Percentiles rank a stretch among this genome's conserved stretches.
These are phyloP conservation scores for Festucalex cinctus DNA, from an alignment of 2,113 vertebrate genomes.

Conservation along the genomic window DNA sequence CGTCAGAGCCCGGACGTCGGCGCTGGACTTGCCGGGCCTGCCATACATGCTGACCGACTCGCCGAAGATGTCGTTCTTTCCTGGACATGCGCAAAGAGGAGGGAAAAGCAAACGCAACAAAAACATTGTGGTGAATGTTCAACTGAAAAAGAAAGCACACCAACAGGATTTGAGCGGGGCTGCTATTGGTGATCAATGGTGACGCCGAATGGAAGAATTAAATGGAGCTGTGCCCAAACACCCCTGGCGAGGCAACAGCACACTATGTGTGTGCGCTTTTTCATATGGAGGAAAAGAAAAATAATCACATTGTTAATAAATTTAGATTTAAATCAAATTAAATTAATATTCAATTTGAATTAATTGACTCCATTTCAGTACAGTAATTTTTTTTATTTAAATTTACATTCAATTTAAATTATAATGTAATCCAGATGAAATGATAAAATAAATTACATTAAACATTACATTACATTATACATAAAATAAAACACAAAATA, in stretches of 20 bases:
- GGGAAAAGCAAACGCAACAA: neutral
- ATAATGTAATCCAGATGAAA: too few relatives aligned
- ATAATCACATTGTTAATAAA: too few relatives aligned
- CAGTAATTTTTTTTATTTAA: too few relatives aligned
- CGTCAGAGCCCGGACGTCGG: constrained; percentile 90
- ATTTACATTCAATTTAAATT: too few relatives aligned
- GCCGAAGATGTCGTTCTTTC: constrained; percentile 87
- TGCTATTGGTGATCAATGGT: constrained; percentile 60
- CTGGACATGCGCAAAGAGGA: constrained; percentile 12
- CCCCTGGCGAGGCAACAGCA: constrained; percentile 40
- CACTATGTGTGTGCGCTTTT: neutral
- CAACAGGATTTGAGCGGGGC: constrained; percentile 26
- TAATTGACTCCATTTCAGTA: too few relatives aligned
- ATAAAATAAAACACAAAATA: too few relatives aligned
- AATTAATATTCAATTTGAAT: too few relatives aligned
- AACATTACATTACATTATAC: too few relatives aligned
- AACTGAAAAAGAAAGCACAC: constrained; percentile 28
- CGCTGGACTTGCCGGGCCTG: constrained; percentile 87
- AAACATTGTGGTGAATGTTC: neutral
- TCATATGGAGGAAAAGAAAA: neutral
- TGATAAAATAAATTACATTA: too few relatives aligned
- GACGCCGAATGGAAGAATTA: constrained; percentile 52
- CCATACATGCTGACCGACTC: constrained; percentile 88
- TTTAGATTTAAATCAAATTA: too few relatives aligned
- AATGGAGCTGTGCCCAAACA: constrained; percentile 63